Percentiles rank a stretch among this genome's conserved stretches.
These are phyloP conservation scores for Polypedilum pembai DNA, from an alignment of 1,140 invertebrate genomes.

Conservation along the genomic window DNA sequence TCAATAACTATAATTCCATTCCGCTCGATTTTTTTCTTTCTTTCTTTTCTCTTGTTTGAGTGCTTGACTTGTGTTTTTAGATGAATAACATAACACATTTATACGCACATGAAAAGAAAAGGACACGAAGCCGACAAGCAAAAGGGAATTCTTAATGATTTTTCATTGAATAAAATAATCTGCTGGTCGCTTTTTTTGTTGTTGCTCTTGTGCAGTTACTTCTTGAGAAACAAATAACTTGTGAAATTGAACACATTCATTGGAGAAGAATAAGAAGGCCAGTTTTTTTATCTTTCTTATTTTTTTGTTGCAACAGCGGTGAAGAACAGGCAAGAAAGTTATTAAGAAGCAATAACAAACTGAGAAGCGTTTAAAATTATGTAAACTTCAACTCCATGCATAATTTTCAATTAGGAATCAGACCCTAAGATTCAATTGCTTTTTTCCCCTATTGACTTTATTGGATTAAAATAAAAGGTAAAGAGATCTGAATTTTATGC, in stretches of 20 bases:
- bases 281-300: not conserved
- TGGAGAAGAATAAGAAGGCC: not conserved
- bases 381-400: not conserved
- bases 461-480: no score
- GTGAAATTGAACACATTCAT: slow-evolving; percentile 26
- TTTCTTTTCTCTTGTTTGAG: not conserved
- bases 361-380: slow-evolving; percentile 18
- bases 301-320: not conserved
- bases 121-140: slow-evolving; percentile 16
- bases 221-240: slow-evolving; percentile 15
- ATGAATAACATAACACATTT: slow-evolving; percentile 26
- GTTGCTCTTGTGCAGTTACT: not conserved
- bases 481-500: no score
- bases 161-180: slow-evolving; percentile 27
- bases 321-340: not conserved
- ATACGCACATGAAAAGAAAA: slow-evolving; percentile 21
- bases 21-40: not conserved
- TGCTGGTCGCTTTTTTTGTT: not conserved
- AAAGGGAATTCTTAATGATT: slow-evolving; percentile 25
- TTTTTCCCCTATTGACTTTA: no score
- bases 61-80: slow-evolving; percentile 15
- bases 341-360: slow-evolving; percentile 18
- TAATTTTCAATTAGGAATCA: not conserved
- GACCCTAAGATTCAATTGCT: no score
- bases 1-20: slow-evolving; percentile 26